Evolutionary conservation across 92 coral and sea anemone species (phyloP), one percentile per base, ranked within the genome.

Genomic region (Phenganax subtilis): DNA sequence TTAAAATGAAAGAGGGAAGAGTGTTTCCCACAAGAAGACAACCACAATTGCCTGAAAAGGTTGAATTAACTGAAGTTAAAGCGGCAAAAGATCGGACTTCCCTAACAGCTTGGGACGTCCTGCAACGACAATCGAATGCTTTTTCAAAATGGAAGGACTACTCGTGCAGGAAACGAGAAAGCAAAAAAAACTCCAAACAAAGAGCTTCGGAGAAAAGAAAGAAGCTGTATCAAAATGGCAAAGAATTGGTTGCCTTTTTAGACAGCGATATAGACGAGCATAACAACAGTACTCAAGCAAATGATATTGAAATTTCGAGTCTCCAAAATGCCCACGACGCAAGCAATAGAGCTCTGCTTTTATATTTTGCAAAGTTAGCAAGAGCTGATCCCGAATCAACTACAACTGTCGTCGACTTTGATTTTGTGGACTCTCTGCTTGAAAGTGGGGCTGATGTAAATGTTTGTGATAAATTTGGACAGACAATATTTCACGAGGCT

Each of bases 311-410:
- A 53, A 25, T 12, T 55, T 37, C 47, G 47, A 37, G 47, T 37
- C 47, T 37, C 47, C 47, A 37, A 37, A 37, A 82, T 17, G 85
- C 89, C 14, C 81, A 90, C 0, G 31, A 88, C 29, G 89, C 91
- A 14, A 85, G 89, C 57, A 92, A 97, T 67, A 85, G 94, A 85
- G 91, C 99, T 6, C 69, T 96, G 85, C 87, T 96, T 27, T 89
- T 96, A 57, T 96, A 96, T 84, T 96, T 96, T 63, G 99, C 99
- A 15, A 89, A 96, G 60, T 88, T 96, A 15, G 99, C 99, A 0
- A 84, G 84, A 55, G 89, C 91, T 7, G 90, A 91, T 67, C 69
- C 87, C 12, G 90, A 90, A 27, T 51, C 83, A 0, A 71, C 75
- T 8, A 88, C 90, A 28, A 93, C 92, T 60, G 93, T 87, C 63